phyloP scores from a whole-genome alignment of 2,113 vertebrate genomes.

The Dunckerocampus dactyliophorus region DNA sequence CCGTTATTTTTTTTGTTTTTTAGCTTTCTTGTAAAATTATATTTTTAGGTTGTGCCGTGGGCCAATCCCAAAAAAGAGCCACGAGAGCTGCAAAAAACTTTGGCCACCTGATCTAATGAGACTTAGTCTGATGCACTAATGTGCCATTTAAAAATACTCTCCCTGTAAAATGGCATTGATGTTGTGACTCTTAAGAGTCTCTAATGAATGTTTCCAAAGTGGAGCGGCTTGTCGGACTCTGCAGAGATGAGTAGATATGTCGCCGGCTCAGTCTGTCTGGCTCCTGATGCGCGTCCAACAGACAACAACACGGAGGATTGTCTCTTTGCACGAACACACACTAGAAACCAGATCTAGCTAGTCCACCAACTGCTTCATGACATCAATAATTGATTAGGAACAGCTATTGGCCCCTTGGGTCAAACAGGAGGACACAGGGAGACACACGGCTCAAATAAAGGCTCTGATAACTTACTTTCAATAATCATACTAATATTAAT shows the following conservation, averaged over 20 bases:
- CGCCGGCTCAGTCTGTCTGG: conserved; percentile 33
- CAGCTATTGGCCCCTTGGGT: conserved; percentile 78
- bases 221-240: conserved; percentile 18
- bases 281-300: conserved; percentile 23
- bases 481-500: too few relatives aligned
- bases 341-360: conserved; percentile 73
- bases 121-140: conserved; percentile 15
- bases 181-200: conserved; percentile 37
- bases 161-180: conserved; percentile 39
- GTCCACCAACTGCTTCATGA: conserved; percentile 78
- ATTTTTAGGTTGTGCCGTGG: too few relatives aligned
- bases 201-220: conserved; percentile 37
- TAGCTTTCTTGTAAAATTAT: too few relatives aligned
- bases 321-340: conserved; percentile 1
- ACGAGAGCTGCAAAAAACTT: too few relatives aligned
- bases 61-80: too few relatives aligned
- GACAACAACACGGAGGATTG: conserved; percentile 8
- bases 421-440: conserved; percentile 67
- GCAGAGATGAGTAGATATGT: conserved; percentile 26
- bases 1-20: too few relatives aligned
- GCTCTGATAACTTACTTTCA: too few relatives aligned
- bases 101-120: too few relatives aligned
- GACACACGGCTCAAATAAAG: conserved; percentile 14
- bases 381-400: conserved; percentile 89
- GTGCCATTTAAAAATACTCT: conserved; percentile 39